Evolutionary conservation across 1,140 invertebrate species (phyloP).

Genomic region (Hermetia illucens): DNA sequence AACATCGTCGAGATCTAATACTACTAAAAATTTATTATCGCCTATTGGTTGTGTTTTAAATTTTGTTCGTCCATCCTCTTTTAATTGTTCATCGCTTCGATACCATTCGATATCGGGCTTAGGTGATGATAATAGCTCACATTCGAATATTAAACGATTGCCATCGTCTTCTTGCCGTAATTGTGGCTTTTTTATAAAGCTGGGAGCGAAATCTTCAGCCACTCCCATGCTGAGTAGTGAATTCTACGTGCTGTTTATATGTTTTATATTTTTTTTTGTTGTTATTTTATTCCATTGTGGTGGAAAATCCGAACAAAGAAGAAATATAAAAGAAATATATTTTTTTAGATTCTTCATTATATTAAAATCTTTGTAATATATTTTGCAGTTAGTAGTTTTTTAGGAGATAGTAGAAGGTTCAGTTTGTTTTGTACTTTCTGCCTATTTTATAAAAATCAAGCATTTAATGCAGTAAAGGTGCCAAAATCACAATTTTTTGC

Average conservation of each 20-base stretch:
- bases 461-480: too few relatives aligned
- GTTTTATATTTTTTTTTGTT: background rate
- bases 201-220: conserved; percentile 85
- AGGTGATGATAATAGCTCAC: conserved; percentile 73
- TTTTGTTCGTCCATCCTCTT: conserved; percentile 67
- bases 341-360: background rate
- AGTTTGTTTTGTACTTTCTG: background rate
- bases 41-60: conserved; percentile 74
- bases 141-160: conserved; percentile 90
- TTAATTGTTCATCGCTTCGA: conserved; percentile 67
- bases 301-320: background rate
- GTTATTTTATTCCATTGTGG: background rate
- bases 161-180: conserved; percentile 91
- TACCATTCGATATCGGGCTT: conserved; percentile 88
- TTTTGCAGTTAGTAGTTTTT: background rate
- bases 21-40: conserved; percentile 75
- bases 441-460: too few relatives aligned
- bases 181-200: conserved; percentile 93
- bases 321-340: background rate
- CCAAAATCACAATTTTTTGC: too few relatives aligned
- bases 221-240: conserved; percentile 27
- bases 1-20: conserved; percentile 88
- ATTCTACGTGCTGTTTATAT: too few relatives aligned
- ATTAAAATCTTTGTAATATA: background rate
- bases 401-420: background rate